Percentiles rank a stretch among this genome's conserved stretches.
phyloP scores from a whole-genome alignment of 2,888 invertebrate species.

The Cryptocephalus primarius region DNA sequence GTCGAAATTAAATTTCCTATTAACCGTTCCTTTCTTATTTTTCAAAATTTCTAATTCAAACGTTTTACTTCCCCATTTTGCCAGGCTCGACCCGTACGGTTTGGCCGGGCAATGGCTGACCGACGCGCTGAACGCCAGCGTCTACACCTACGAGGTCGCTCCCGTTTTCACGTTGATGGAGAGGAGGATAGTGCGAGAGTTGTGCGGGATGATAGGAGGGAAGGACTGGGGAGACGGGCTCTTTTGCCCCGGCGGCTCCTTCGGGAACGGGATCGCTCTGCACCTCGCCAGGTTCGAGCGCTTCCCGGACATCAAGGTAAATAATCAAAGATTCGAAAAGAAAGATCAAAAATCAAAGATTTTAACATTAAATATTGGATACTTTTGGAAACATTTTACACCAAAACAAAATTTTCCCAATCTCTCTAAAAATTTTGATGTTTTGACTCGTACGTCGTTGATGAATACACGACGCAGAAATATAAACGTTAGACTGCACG shows the following conservation, averaged over 20 bases:
- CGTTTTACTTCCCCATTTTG: constrained; percentile 1
- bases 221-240: constrained; percentile 38
- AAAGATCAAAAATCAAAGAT: too few relatives aligned
- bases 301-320: constrained; percentile 39
- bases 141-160: constrained; percentile 47
- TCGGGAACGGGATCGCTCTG: constrained; percentile 46
- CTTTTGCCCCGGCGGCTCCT: constrained; percentile 47
- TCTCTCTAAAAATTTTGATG: too few relatives aligned
- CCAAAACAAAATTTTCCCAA: too few relatives aligned
- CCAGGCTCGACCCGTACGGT: constrained; percentile 42
- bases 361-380: too few relatives aligned
- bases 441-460: too few relatives aligned
- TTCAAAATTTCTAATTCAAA: too few relatives aligned
- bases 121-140: constrained; percentile 41
- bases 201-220: constrained; percentile 39
- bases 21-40: too few relatives aligned
- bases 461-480: too few relatives aligned
- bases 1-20: too few relatives aligned
- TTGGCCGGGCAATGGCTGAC: constrained; percentile 43
- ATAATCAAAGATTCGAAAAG: background rate
- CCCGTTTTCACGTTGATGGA: constrained; percentile 47
- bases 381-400: too few relatives aligned
- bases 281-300: constrained; percentile 42
- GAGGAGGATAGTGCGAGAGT: constrained; percentile 36
- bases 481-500: too few relatives aligned